A percentile compares a stretch with the other conserved stretches of the same genome.
Evolutionary conservation across 2,797 vertebrate species (phyloP).

Genomic region (Leucoraja ocellata): DNA sequence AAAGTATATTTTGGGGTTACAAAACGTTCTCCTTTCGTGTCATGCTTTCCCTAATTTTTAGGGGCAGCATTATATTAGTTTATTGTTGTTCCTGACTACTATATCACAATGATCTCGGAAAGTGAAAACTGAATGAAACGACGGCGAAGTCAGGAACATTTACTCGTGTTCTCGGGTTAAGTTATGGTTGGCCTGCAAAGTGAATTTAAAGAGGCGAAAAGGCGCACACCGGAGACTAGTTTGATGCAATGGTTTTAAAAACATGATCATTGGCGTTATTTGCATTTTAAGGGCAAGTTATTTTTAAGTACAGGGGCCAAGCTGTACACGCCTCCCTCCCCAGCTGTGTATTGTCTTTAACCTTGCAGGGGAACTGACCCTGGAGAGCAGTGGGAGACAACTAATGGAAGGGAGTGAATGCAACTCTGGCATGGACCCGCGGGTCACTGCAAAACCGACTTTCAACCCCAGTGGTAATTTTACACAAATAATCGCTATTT

Average conservation of each 20-base stretch:
- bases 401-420: not conserved
- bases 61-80: not conserved
- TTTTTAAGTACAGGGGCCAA: not conserved
- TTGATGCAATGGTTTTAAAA: not conserved
- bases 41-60: not conserved
- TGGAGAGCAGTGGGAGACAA: not conserved
- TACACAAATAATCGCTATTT: not conserved
- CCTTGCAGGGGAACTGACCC: not conserved
- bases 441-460: too few species aligned
- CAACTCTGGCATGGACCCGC: not conserved
- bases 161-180: not conserved
- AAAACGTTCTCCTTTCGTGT: not conserved
- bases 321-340: too few species aligned
- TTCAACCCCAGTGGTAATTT: conserved; percentile 21
- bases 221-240: not conserved
- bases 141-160: not conserved
- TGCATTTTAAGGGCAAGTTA: not conserved
- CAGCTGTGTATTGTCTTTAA: not conserved
- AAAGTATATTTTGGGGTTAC: not conserved
- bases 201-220: not conserved
- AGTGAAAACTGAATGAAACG: not conserved
- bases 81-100: not conserved
- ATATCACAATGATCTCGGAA: not conserved
- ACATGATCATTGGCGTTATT: not conserved
- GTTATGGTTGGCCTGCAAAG: conserved; percentile 11